Evolutionary conservation across 2,113 vertebrate species (phyloP), one percentile per base, ranked within the genome.

Genomic region (Oncorhynchus clarkii): DNA sequence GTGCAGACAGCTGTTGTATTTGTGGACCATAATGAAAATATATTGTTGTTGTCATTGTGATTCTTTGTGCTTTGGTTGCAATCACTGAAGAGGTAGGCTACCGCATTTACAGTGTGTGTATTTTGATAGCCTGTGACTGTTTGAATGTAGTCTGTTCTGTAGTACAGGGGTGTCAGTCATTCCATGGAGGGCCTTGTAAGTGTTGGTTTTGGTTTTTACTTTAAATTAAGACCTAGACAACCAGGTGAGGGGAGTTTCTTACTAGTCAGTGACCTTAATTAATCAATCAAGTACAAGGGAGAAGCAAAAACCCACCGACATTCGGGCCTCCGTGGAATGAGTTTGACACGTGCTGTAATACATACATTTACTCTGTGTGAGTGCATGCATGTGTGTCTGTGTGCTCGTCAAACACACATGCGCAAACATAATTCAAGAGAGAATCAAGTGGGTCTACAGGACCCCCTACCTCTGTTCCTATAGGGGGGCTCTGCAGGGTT

Each of bases 401-500:
- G 60, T 64, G 26, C 71, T 48, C 20, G 31, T 72, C 64, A 74
- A 78, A 76, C 51, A 74, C 74, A 77, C 62, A 66, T 51, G 79
- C 70, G 51, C 54, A 72, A 70, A 74, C 48, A 68, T 83, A 75
- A 71, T 45, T 54, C 5, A 29, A 51, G 67, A 83, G 26, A 27
- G 77, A 80, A 78, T 82, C 71, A 69, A 78, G 72, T 72, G 70
- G 71, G 70, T 39, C 59, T 76, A 65, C 45, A 75, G 76, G 73
- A 86, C 78, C 86, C 84, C 84, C 84, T 49, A 62, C 29, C 29
- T 20, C 39, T 22, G 24, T 67, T 70, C 69, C 85, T 80, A 6
- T 82, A 71, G 80, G 85, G 39, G 82, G 74, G 57, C 85, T 82
- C 83, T 0, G 75, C 85, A 81, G 89, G 83, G 83, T 71, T 79